Evolutionary conservation across 1,140 invertebrate genomes (phyloP).

Genomic region (Zaprionus nigranus): DNA sequence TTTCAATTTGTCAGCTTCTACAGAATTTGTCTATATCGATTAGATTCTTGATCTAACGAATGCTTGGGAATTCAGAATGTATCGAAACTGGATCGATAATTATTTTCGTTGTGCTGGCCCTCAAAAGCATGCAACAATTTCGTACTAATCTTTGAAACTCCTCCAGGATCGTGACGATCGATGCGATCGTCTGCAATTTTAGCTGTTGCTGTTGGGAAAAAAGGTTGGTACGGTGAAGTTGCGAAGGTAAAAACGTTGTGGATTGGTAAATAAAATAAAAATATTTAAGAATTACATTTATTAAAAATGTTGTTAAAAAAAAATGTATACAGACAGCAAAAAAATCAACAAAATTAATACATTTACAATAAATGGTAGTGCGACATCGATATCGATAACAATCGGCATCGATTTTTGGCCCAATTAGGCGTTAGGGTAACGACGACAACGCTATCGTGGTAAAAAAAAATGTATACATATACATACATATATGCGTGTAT

Average conservation of each 20-base stretch:
- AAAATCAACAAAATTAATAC: constrained; percentile 83
- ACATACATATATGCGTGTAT: constrained; percentile 46
- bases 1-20: background rate
- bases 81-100: background rate
- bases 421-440: constrained; percentile 54
- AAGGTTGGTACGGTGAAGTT: background rate
- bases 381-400: constrained; percentile 74
- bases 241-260: background rate
- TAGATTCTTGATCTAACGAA: background rate
- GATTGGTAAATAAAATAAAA: constrained; percentile 38
- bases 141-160: background rate
- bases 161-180: background rate
- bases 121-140: constrained; percentile 42
- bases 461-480: constrained; percentile 32
- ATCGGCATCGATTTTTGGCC: constrained; percentile 61
- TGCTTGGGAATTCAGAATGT: background rate
- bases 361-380: constrained; percentile 82
- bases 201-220: background rate
- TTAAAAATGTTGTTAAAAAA: constrained; percentile 81
- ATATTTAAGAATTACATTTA: constrained; percentile 80
- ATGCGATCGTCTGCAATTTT: background rate
- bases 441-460: constrained; percentile 41
- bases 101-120: background rate
- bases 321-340: constrained; percentile 83
- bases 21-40: background rate